Percentiles rank a stretch among this genome's conserved stretches.
Evolutionary conservation across 1,140 invertebrate species (phyloP).

Genomic region (Drosophila pallidifrons): DNA sequence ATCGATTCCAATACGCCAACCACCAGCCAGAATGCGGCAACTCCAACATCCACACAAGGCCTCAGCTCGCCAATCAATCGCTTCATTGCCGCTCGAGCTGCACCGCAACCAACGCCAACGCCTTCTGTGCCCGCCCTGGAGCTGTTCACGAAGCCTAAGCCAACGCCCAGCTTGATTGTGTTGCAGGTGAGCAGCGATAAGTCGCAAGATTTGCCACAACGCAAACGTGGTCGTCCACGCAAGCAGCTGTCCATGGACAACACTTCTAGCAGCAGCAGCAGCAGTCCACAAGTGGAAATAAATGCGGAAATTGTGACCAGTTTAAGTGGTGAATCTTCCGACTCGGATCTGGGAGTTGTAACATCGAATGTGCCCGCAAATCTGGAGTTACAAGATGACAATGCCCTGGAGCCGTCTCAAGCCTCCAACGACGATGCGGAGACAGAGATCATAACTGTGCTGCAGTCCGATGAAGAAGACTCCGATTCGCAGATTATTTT

Average conservation of each 20-base stretch:
- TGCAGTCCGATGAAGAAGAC: slow-evolving; percentile 33
- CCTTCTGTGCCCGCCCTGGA: slow-evolving; percentile 39
- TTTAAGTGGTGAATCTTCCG: slow-evolving; percentile 40
- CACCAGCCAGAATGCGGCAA: neutral
- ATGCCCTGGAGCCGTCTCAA: neutral
- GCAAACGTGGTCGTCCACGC: slow-evolving; percentile 62
- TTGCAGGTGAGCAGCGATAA: slow-evolving; percentile 66
- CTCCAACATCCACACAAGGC: slow-evolving; percentile 2
- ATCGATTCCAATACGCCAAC: slow-evolving; percentile 74
- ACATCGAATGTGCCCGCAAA: neutral
- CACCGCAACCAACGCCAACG: slow-evolving; percentile 44
- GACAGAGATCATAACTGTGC: slow-evolving; percentile 29
- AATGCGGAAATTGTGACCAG: slow-evolving; percentile 44
- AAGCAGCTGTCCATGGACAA: slow-evolving; percentile 15
- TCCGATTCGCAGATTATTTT: slow-evolving; percentile 70
- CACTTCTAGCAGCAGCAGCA: slow-evolving; percentile 7
- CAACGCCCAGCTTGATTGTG: slow-evolving; percentile 64
- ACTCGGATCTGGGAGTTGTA: slow-evolving; percentile 42
- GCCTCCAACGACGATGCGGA: slow-evolving; percentile 1
- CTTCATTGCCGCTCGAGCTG: slow-evolving; percentile 12
- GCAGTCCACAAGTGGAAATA: slow-evolving; percentile 22
- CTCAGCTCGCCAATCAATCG: slow-evolving; percentile 14
- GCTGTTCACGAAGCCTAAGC: slow-evolving; percentile 55
- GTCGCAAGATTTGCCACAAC: slow-evolving; percentile 2
- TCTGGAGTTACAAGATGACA: slow-evolving; percentile 15